Conservation (phyloP, 2,888 invertebrate species). For the Esperia sulphurella region DNA sequence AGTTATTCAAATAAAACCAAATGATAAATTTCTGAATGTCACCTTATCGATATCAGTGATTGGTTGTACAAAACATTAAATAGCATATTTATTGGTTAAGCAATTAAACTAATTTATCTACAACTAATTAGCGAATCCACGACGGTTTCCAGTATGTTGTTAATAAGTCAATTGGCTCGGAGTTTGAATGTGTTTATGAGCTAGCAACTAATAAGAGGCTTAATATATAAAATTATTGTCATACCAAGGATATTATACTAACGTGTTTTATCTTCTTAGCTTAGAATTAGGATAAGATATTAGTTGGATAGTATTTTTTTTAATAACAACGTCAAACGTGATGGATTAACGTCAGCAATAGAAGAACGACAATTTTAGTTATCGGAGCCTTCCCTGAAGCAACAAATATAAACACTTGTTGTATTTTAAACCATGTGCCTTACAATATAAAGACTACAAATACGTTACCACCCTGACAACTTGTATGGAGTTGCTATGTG, state of each 20-base stretch:
- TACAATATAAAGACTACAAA: too few relatives aligned
- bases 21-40: background rate
- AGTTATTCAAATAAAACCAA: background rate
- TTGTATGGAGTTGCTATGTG: too few relatives aligned
- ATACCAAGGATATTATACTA: background rate
- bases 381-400: too few relatives aligned
- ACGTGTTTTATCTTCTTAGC: too few relatives aligned
- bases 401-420: too few relatives aligned
- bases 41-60: background rate
- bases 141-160: slow-evolving; percentile 10
- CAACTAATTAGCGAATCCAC: slow-evolving; percentile 22
- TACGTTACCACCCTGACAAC: too few relatives aligned
- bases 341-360: too few relatives aligned
- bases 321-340: too few relatives aligned
- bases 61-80: background rate
- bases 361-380: too few relatives aligned
- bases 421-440: too few relatives aligned
- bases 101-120: slow-evolving; percentile 13
- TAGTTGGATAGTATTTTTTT: too few relatives aligned
- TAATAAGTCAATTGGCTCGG: slow-evolving; percentile 1
- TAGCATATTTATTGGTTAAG: background rate
- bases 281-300: too few relatives aligned
- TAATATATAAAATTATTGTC: background rate
- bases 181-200: slow-evolving; percentile 2
- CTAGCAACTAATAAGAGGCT: background rate